These are phyloP conservation scores for Gila robusta DNA, from an alignment of 2,797 vertebrate species.

Conservation along the genomic window DNA sequence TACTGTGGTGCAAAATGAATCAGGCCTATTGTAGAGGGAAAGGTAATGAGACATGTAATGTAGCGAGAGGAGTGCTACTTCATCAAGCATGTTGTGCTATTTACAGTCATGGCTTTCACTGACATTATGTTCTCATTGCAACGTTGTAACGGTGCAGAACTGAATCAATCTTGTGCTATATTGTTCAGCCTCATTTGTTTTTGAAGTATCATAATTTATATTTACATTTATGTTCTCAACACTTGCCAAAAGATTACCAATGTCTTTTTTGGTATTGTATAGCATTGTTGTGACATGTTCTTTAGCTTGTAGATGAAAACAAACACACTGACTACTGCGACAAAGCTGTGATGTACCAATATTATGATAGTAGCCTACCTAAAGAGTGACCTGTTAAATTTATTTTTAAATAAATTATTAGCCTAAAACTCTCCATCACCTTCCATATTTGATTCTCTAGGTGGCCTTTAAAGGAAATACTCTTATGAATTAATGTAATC, in stretches of 20 bases:
- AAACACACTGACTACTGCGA: background rate
- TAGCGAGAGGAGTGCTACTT: constrained; percentile 28
- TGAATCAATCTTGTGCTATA: constrained; percentile 8
- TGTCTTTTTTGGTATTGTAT: background rate
- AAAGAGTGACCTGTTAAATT: background rate
- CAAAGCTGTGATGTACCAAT: background rate
- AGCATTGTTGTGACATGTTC: background rate
- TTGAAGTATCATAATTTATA: constrained; percentile 17
- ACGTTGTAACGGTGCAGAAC: background rate
- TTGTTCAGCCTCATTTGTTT: constrained; percentile 8
- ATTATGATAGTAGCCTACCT: background rate
- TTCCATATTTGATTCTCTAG: background rate
- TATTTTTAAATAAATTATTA: background rate
- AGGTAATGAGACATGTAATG: constrained; percentile 54
- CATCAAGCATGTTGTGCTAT: constrained; percentile 39
- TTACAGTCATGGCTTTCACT: constrained; percentile 7
- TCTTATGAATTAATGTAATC: background rate
- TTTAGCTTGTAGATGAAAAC: background rate
- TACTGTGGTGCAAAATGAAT: constrained; percentile 39
- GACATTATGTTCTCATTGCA: constrained; percentile 13
- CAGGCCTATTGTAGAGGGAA: constrained; percentile 40
- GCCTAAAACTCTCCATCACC: background rate
- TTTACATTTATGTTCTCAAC: constrained; percentile 20
- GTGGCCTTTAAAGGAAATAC: background rate
- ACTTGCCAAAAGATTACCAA: constrained; percentile 5